Evolutionary conservation across 2,888 invertebrate species (phyloP).

Genomic region (Dysmachus trigonus): DNA sequence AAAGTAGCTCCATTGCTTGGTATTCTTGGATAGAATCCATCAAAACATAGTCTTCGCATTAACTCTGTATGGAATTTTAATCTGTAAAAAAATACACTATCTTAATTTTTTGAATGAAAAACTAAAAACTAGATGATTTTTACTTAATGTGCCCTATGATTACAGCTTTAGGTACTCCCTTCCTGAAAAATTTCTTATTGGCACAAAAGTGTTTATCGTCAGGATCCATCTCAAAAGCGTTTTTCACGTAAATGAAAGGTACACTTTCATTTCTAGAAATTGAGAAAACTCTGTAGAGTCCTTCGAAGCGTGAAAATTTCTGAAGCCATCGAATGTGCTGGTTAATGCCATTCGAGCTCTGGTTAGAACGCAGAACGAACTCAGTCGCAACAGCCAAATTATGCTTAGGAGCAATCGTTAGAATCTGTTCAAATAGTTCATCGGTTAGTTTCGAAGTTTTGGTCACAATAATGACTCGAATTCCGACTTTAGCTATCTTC

Average conservation of each 20-base stretch:
- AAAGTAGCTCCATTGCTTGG: slow-evolving; percentile 73
- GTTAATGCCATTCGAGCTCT: slow-evolving; percentile 65
- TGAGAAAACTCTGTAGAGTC: slow-evolving; percentile 61
- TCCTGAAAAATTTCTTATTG: slow-evolving; percentile 64
- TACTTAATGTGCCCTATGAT: slow-evolving; percentile 68
- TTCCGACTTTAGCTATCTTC: slow-evolving; percentile 69
- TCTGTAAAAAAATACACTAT: slow-evolving; percentile 50
- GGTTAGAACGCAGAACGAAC: slow-evolving; percentile 69
- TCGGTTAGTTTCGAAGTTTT: slow-evolving; percentile 58
- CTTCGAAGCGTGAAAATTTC: slow-evolving; percentile 54
- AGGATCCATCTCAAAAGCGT: slow-evolving; percentile 68
- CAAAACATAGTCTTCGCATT: slow-evolving; percentile 67
- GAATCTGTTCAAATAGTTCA: slow-evolving; percentile 60
- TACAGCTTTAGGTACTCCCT: slow-evolving; percentile 68
- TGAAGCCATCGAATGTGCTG: slow-evolving; percentile 62
- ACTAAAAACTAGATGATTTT: slow-evolving; percentile 19
- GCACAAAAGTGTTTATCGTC: slow-evolving; percentile 66
- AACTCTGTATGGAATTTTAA: slow-evolving; percentile 66
- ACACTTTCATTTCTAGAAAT: slow-evolving; percentile 57
- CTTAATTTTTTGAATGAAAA: background rate
- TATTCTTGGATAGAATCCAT: slow-evolving; percentile 74
- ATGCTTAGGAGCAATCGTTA: slow-evolving; percentile 64
- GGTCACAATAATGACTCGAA: slow-evolving; percentile 67
- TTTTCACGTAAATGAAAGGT: slow-evolving; percentile 74
- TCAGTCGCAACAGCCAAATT: slow-evolving; percentile 69